Evolutionary conservation across 2,797 vertebrate species (phyloP).

Genomic region (Anas bahamensis): DNA sequence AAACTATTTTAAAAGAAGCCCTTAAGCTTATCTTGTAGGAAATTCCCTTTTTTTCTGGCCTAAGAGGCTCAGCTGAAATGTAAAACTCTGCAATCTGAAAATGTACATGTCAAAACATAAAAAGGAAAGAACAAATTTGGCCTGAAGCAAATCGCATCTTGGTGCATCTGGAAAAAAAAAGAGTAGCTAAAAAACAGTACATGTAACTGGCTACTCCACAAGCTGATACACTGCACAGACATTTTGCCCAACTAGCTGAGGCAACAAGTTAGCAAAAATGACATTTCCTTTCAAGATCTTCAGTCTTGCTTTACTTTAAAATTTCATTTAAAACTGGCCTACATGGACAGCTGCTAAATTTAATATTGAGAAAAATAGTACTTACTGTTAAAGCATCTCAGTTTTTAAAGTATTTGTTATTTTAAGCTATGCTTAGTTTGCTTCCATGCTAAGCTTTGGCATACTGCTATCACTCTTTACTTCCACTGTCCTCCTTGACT

Average conservation of each 20-base stretch:
- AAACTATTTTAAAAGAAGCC: constrained; percentile 20
- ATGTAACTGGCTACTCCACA: background rate
- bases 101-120: constrained; percentile 42
- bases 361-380: constrained; percentile 28
- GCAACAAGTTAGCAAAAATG: background rate
- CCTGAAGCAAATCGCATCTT: constrained; percentile 44
- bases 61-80: background rate
- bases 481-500: background rate
- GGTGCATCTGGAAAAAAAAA: background rate
- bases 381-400: background rate
- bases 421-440: background rate
- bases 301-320: constrained; percentile 8
- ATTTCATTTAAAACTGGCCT: background rate
- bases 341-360: background rate
- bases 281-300: constrained; percentile 13
- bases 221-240: background rate
- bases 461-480: background rate
- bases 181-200: background rate
- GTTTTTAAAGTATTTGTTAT: background rate
- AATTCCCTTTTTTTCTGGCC: constrained; percentile 9
- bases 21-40: constrained; percentile 19
- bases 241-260: background rate
- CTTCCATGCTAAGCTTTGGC: background rate
- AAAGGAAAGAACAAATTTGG: constrained; percentile 49
- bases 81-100: constrained; percentile 32